Conservation (phyloP, 2,113 vertebrate species). For the Grammomys surdaster region DNA sequence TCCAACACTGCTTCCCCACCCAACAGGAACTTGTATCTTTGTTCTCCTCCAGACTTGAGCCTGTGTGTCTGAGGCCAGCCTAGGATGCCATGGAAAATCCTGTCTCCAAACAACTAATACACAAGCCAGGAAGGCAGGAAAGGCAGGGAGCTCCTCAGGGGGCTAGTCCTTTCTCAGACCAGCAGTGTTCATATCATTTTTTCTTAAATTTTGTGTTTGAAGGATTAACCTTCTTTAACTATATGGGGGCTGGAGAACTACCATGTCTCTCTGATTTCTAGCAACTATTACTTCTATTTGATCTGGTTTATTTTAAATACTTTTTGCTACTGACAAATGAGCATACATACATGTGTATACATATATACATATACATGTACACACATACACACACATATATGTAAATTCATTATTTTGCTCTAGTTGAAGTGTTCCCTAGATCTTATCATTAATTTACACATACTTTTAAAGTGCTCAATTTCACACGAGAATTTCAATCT, state of each 20-base stretch:
- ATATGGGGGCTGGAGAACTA: neutral
- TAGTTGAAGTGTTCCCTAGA: neutral
- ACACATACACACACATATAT: constrained; percentile 1
- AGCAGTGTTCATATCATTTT: neutral
- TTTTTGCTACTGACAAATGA: constrained; percentile 22
- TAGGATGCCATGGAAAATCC: neutral
- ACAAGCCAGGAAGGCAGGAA: constrained; percentile 51
- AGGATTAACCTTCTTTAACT: neutral
- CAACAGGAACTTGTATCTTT: neutral
- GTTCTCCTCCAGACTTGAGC: neutral
- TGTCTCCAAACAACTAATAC: neutral
- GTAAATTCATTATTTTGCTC: constrained; percentile 36
- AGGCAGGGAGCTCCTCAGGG: constrained; percentile 22
- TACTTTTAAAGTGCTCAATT: constrained; percentile 14
- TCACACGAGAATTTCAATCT: constrained; percentile 53
- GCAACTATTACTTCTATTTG: constrained; percentile 13
- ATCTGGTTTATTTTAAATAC: constrained; percentile 35
- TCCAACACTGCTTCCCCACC: constrained; percentile 37
- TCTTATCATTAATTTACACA: constrained; percentile 33
- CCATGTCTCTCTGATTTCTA: constrained; percentile 50
- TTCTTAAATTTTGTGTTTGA: neutral
- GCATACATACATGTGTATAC: neutral
- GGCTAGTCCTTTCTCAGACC: neutral
- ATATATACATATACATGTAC: neutral
- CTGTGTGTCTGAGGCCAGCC: neutral